Conservation (phyloP, 1,140 invertebrate genomes). For the Pseudachorutes palmiensis region DNA sequence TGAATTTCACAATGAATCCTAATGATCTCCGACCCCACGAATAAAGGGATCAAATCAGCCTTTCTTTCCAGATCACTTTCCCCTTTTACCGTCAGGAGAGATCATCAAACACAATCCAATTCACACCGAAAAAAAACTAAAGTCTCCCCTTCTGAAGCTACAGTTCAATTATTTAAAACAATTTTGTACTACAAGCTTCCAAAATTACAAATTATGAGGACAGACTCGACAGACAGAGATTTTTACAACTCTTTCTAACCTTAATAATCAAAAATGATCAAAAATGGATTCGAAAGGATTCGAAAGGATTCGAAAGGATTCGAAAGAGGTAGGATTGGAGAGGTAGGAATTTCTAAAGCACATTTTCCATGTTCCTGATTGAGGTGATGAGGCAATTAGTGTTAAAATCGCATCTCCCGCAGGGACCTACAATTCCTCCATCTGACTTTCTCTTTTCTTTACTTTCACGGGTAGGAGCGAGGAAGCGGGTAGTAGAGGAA, state of each 20-base stretch:
- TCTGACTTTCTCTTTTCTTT: background rate
- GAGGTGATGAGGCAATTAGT: constrained; percentile 18
- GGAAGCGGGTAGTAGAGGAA: no score
- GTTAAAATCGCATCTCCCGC: constrained; percentile 19
- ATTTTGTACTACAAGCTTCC: constrained; percentile 2
- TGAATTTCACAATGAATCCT: constrained; percentile 40
- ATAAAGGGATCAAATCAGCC: constrained; percentile 38
- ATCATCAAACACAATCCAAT: background rate
- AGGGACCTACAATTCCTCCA: background rate
- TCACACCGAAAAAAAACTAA: background rate
- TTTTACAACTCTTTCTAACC: no score
- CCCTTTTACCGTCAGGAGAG: background rate
- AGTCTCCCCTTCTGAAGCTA: background rate
- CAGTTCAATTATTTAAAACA: background rate
- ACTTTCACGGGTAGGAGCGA: no score
- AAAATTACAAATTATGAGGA: no score
- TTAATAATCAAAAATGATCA: no score
- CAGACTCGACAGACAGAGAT: no score
- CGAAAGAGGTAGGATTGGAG: no score
- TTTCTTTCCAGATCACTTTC: constrained; percentile 21
- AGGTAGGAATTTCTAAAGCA: no score
- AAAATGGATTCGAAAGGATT: no score
- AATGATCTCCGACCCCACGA: constrained; percentile 38
- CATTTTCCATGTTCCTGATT: background rate
- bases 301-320: no score